Base-by-base conservation (phyloP, 2,797 vertebrate species). In the Spatula clypeata region DNA sequence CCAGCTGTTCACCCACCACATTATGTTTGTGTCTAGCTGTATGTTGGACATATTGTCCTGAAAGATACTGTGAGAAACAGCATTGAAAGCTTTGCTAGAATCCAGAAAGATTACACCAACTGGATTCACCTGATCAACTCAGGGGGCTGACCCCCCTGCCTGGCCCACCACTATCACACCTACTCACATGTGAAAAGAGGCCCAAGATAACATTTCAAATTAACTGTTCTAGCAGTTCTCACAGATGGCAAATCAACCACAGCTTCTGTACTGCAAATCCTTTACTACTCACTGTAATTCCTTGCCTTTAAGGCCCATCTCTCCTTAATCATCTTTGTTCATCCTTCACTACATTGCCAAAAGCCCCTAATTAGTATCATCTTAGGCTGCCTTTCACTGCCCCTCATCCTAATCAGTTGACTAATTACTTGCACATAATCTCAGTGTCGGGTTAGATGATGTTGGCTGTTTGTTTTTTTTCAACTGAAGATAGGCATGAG, bases 361-460 rank as follows among this genome's bases (percentile, higher is more conserved):
- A 94, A 95, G 90, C 76, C 80, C n/a, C 86, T 97, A 97, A 97
- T 96, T 96, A 96, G 93, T 55, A 88, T 79, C 79, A 95, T 92
- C 40, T 92, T 74, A 90, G 81, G 72, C 57, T 80, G 94, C 82
- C 87, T 97, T 91, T 96, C 82, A 79, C 90, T 95, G 92, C 81
- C 87, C 71, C 60, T 76, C 83, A 92, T 62, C 64, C 93, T 82
- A 60, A 93, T 87, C 83, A 96, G 73, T 64, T 93, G 71, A 81
- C 88, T 96, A 96, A 96, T 95, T 93, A 91, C 64, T 89, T 40
- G 49, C 60, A 95, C 55, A 60, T 67, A 82, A 92, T 86, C 90
- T 88, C 86, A 70, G 60, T 57, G 61, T 64, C 60, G 85, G 31
- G 53, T 82, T 85, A 57, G 80, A 90, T 86, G 44, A 79, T 27